Conservation (phyloP, 2,888 invertebrate species). For the Masnerella sp. region DNA sequence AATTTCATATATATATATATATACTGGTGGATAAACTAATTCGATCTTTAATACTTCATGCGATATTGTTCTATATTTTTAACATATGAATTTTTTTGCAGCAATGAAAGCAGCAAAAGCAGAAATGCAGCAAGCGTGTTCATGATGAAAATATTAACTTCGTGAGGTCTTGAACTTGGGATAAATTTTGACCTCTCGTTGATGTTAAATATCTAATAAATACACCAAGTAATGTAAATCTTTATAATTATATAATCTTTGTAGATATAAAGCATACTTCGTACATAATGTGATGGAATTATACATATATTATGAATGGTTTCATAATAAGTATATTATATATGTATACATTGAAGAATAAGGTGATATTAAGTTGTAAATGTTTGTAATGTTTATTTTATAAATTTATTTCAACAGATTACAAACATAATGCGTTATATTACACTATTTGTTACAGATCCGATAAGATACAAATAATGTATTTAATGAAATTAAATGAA, state of each 20-base stretch:
- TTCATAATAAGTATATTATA: too few relatives aligned
- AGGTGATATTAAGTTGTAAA: slow-evolving; percentile 50
- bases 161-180: slow-evolving; percentile 39
- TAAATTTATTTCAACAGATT: slow-evolving; percentile 53
- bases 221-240: slow-evolving; percentile 65
- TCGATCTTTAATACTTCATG: too few relatives aligned
- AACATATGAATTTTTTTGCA: slow-evolving; percentile 64
- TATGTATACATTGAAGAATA: slow-evolving; percentile 56
- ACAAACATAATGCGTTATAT: too few relatives aligned
- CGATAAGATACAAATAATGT: too few relatives aligned
- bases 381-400: slow-evolving; percentile 52
- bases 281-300: slow-evolving; percentile 43
- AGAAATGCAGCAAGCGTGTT: slow-evolving; percentile 79
- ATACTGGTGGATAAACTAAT: too few relatives aligned
- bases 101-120: slow-evolving; percentile 80
- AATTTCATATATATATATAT: too few relatives aligned
- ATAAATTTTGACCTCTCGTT: slow-evolving; percentile 66
- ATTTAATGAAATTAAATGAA: slow-evolving; percentile 23
- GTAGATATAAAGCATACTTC: slow-evolving; percentile 69
- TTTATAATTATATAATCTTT: slow-evolving; percentile 65
- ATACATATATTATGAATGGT: slow-evolving; percentile 48
- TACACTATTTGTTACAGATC: too few relatives aligned
- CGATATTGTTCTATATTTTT: too few relatives aligned
- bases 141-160: slow-evolving; percentile 76
- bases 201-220: slow-evolving; percentile 65